Percentiles rank a stretch among this genome's conserved stretches.
Evolutionary conservation across 2,888 invertebrate genomes (phyloP).

Genomic region (Melinaea menophilus): DNA sequence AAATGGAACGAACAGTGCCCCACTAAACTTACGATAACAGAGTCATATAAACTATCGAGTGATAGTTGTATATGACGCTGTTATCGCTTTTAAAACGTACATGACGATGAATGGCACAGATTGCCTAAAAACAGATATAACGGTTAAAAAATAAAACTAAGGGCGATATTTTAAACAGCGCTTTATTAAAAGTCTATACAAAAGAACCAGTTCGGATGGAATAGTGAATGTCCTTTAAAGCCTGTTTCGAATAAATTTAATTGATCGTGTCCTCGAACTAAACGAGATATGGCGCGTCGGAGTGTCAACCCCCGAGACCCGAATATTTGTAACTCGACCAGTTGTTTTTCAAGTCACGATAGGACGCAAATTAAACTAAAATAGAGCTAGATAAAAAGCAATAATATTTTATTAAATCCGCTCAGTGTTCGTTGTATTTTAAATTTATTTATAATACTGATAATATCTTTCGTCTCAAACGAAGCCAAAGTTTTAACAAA

Average conservation of each 20-base stretch:
- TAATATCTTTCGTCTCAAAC: no score
- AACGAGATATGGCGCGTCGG: slow-evolving; percentile 1
- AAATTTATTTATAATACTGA: no score
- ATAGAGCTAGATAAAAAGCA: no score
- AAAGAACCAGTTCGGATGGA: neutral
- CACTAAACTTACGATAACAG: slow-evolving; percentile 44
- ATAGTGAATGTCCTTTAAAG: slow-evolving; percentile 8
- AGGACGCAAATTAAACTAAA: neutral
- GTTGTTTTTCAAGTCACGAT: neutral
- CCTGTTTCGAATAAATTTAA: slow-evolving; percentile 10
- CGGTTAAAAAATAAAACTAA: neutral
- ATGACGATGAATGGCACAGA: no score
- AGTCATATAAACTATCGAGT: slow-evolving; percentile 34
- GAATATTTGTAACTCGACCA: neutral
- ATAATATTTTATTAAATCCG: no score
- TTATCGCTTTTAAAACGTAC: no score
- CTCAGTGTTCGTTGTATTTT: no score
- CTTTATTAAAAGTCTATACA: neutral
- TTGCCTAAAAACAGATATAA: no score
- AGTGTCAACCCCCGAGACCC: slow-evolving; percentile 6
- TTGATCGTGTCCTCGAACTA: slow-evolving; percentile 10
- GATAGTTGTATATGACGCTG: no score
- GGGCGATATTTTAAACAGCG: slow-evolving; percentile 36
- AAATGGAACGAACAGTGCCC: slow-evolving; percentile 43
- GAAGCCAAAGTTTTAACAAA: no score